Evolutionary conservation across 2,113 vertebrate species (phyloP), one percentile per base, ranked within the genome.

Genomic region (Proteles cristata): DNA sequence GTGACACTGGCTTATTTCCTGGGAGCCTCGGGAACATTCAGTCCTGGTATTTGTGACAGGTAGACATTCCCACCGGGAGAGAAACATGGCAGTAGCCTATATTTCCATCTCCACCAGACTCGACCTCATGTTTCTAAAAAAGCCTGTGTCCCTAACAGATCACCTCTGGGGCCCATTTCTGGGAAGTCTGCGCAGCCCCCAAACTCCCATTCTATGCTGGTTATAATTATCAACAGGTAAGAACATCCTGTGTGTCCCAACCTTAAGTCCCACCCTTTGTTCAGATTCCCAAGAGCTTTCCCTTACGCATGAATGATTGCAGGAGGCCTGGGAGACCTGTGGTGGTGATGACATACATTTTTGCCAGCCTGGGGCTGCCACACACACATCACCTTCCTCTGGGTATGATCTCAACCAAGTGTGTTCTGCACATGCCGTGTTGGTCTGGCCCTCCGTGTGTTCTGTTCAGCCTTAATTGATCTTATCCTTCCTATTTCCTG

Each of bases 1-100:
- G n/a, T 65, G 90, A 53, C 74, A 26, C 4, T 97, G 82, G 63
- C 63, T 82, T 80, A 58, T 25, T 39, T 97, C 53, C 48, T 28
- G 48, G 48, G 25, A 87, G 55, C 65, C 61, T 45, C 31, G 39
- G 61, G 69, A 82, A 74, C 33, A 16, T 35, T 92, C 39, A 48
- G 0, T 69, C 61, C 48, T 23, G 33, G 65, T 55, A 73, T 77
- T 33, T 74, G 26, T 95, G 93, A 81, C 31, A 4, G 8, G 39
- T 26, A 28, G 17, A 25, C 55, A 17, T 45, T 93, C 43, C 39
- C 50, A 48, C n/a, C 35, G 82, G 43, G 26, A 68, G 19, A 71
- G 53, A 85, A 63, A 63, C 12, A n/a, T 19, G 63, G 17, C 8
- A 33, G 43, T 6, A 69, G 39, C 12, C 10, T 91, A 3, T 77